These are phyloP conservation scores for Mylabris phalerata DNA, from an alignment of 1,140 invertebrate species.

Conservation along the genomic window DNA sequence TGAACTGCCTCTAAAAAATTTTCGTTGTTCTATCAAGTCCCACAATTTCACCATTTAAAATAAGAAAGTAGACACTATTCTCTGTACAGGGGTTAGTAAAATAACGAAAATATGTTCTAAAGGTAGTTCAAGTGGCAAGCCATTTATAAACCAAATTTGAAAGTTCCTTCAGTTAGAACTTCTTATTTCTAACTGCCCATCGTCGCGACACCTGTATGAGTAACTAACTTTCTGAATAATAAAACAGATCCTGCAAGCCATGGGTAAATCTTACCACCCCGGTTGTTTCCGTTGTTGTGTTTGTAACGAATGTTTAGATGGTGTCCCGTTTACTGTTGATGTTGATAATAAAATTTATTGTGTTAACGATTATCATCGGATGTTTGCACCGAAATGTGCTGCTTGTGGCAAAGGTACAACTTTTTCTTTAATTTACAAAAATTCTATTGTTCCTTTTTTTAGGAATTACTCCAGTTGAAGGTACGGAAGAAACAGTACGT, in stretches of 20 bases:
- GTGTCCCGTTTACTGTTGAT: constrained; percentile 96
- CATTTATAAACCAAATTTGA: no score
- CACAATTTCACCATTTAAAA: no score
- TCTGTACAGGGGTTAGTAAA: no score
- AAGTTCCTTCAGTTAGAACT: no score
- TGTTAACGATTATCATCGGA: constrained; percentile 96
- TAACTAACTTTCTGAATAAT: no score
- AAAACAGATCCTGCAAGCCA: constrained; percentile 89
- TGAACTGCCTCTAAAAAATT: no score
- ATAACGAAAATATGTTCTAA: no score
- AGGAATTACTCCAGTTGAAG: constrained; percentile 69
- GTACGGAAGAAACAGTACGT: constrained; percentile 93
- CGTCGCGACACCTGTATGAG: no score
- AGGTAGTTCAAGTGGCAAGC: no score
- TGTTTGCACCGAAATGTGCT: constrained; percentile 96
- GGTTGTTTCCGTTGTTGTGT: constrained; percentile 97
- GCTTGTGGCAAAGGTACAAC: constrained; percentile 82
- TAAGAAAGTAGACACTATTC: no score
- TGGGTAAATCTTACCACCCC: constrained; percentile 98
- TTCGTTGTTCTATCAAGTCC: no score
- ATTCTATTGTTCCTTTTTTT: constrained; percentile 16
- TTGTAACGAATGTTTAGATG: constrained; percentile 96
- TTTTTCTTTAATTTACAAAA: neutral
- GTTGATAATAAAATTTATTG: constrained; percentile 98
- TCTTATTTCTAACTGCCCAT: no score